Base-by-base conservation (phyloP, 1,140 invertebrate species). In the Phymorhynchus buccinoides region DNA sequence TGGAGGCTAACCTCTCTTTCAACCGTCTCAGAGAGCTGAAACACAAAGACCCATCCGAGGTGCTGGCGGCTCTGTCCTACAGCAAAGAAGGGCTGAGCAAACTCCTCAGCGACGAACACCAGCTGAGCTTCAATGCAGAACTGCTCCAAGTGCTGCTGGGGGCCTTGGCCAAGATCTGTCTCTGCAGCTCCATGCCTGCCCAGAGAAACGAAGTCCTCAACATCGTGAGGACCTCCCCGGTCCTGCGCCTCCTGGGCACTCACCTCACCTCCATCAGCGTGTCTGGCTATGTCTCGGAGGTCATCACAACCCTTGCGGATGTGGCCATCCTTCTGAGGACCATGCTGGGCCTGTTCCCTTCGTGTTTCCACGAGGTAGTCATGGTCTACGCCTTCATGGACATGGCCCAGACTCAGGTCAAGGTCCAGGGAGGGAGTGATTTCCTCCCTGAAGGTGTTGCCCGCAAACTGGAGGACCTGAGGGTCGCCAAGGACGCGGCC, bases 41-140 rank as follows among this genome's bases (percentile, higher is more conserved):
- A 32, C 1, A 16, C 62, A 83, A 73, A 41, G 52, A 71, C 1
- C 81, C 81, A 4, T 62, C 81, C 0, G 81, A 83, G 16, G 81
- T 83, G 16, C 22, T 83, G 1, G 66, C 81, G 12, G 81, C 81
- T 6, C 30, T 83, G 81, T 41, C 81, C 9, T 83, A 83, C 81
- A 83, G 81, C 81, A 83, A 83, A n/a, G 81, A 83, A 32, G 81
- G 81, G 62, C 81, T 83, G 81, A 27, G 32, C 3, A 66, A 27
- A 14, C 81, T 83, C 62, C 37, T 83, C 4, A 66, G 44, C 22
- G 44, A 83, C 41, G 66, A 83, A 27, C 12, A 30, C 18, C 71
- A 73, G 41, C 39, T 83, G 39, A 73, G n/a, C 1, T 16, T 39
- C 2, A 66, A 83, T 12, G 6, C 7, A 0, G 81, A 71, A 27